Evolutionary conservation across 2,888 invertebrate species (phyloP), one percentile per base, ranked within the genome.

Genomic region (Andrena haemorrhoa): DNA sequence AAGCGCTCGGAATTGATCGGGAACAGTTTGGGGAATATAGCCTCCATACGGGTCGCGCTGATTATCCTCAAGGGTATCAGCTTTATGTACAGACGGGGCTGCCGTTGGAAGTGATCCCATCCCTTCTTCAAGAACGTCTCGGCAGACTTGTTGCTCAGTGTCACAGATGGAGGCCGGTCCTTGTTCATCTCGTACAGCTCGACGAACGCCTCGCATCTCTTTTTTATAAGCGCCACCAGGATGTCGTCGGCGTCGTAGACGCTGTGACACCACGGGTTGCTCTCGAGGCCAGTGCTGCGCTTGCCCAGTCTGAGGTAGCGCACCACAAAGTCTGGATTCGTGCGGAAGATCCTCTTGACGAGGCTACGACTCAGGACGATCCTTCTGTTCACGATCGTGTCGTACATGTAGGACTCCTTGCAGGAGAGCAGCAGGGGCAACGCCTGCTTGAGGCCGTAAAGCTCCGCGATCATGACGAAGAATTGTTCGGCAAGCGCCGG

Each of bases 391-490:
- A 83, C 53, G 1, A 92, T 75, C 0, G 61, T 75, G 0, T 87
- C 12, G 49, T 79, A 88, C 10, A n/a, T 75, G 35, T 92, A 94
- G 0, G 58, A 20, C 47, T 92, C 90, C 20, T 88, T 76, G 74
- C 93, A 94, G 0, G 90, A 89, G 0, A 81, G 26, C 0, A 94
- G 56, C 5, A 94, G 49, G 0, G 91, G 91, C 12, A 88, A 23
- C 0, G 92, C 91, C n/a, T 88, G 83, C 0, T 84, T 64, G 0
- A 83, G 29, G 0, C 89, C 90, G 35, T 92, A 94, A 2, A 53
- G 71, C 10, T 81, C 16, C 0, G 61, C 16, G 0, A 93, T 35
- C 0, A 35, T 73, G 0, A 7, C 2, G 64, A 92, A 94, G 66
- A 94, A 92, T 8, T 90, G 72, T 16, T 92, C 87, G 0, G 93